A percentile compares a stretch with the other conserved stretches of the same genome.
Evolutionary conservation across 2,888 invertebrate genomes (phyloP).

Genomic region (Epiblema foenella): DNA sequence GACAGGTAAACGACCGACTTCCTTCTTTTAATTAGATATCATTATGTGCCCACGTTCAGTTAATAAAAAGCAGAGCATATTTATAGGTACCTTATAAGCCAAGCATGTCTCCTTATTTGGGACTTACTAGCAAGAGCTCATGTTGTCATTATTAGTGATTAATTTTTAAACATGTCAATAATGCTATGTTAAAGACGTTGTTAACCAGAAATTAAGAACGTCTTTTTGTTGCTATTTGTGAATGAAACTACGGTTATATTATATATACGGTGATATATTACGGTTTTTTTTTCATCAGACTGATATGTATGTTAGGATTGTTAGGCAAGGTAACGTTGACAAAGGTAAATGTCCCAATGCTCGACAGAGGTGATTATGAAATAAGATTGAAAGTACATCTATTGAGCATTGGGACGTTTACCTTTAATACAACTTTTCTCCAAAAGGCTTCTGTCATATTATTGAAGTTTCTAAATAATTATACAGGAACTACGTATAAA

Average conservation of each 20-base stretch:
- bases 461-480: slow-evolving; percentile 6
- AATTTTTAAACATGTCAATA: slow-evolving; percentile 17
- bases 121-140: slow-evolving; percentile 8
- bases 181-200: not conserved
- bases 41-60: slow-evolving; percentile 14
- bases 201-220: not conserved
- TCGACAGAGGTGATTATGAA: no score
- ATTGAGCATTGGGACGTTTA: no score
- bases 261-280: no score
- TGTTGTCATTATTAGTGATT: slow-evolving; percentile 15
- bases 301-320: no score
- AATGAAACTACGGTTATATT: no score
- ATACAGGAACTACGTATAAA: slow-evolving; percentile 37
- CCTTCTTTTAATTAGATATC: slow-evolving; percentile 64
- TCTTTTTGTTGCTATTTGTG: no score
- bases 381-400: no score
- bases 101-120: slow-evolving; percentile 26
- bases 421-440: not conserved
- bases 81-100: slow-evolving; percentile 28
- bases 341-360: no score
- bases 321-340: no score
- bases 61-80: slow-evolving; percentile 33
- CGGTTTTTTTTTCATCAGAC: not conserved
- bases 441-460: not conserved
- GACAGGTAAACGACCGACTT: slow-evolving; percentile 57